Evolutionary conservation across 2,888 invertebrate species (phyloP).

Genomic region (Athalia rosae): DNA sequence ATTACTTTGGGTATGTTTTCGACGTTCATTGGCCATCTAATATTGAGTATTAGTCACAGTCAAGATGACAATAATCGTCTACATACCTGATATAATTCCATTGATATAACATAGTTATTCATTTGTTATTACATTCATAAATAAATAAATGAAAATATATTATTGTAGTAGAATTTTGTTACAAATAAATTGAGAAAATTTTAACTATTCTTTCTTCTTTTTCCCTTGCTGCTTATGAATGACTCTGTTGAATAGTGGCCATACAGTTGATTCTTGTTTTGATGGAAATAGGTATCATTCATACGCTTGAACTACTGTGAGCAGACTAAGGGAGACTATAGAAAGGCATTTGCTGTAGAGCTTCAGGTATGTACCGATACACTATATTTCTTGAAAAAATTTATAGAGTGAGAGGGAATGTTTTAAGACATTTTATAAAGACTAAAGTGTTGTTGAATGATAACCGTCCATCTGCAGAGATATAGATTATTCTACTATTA

Average conservation of each 20-base stretch:
- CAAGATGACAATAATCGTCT: not conserved
- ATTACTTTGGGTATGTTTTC: not conserved
- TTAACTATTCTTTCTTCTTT: constrained; percentile 40
- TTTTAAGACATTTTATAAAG: too few species aligned
- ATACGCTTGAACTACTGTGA: too few species aligned
- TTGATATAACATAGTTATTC: constrained; percentile 49
- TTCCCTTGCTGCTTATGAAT: not conserved
- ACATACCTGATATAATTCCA: constrained; percentile 10
- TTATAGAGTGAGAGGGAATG: too few species aligned
- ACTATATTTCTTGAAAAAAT: too few species aligned
- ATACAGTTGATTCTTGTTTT: not conserved
- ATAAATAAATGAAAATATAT: constrained; percentile 52
- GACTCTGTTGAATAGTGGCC: too few species aligned
- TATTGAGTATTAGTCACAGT: not conserved
- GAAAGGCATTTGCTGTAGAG: too few species aligned
- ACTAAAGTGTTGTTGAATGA: not conserved
- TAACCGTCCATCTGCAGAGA: not conserved
- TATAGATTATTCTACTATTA: not conserved
- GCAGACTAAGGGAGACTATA: too few species aligned
- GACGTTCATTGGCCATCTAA: not conserved
- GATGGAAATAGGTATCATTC: not conserved
- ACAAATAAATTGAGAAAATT: constrained; percentile 50
- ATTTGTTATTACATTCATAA: constrained; percentile 60
- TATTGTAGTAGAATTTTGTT: constrained; percentile 53
- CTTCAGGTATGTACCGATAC: too few species aligned